Evolutionary conservation across 2,113 vertebrate genomes (phyloP).

Genomic region (Coryphaenoides rupestris): DNA sequence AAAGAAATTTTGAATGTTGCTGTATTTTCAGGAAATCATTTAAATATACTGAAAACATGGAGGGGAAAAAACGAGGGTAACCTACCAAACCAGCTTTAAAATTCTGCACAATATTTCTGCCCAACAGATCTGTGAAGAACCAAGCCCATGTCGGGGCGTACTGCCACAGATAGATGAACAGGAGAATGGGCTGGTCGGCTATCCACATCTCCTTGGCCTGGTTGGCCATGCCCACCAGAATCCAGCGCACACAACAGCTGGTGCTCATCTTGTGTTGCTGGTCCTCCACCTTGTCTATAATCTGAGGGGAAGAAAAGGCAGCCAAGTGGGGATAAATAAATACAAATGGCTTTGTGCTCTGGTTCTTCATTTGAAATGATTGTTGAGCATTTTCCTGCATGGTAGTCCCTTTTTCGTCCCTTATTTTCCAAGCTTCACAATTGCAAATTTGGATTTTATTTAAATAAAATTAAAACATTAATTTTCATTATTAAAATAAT

Average conservation of each 20-base stretch:
- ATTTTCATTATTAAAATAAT: background rate
- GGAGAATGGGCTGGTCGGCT: conserved; percentile 81
- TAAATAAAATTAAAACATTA: background rate
- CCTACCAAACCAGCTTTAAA: conserved; percentile 87
- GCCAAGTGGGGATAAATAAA: background rate
- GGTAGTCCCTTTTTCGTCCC: no score
- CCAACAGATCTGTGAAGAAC: conserved; percentile 73
- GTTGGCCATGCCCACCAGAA: conserved; percentile 82
- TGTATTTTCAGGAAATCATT: background rate
- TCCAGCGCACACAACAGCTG: conserved; percentile 80
- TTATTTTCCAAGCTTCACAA: no score
- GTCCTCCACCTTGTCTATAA: conserved; percentile 50
- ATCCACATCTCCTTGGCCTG: conserved; percentile 90
- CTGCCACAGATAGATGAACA: conserved; percentile 83
- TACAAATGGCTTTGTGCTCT: background rate
- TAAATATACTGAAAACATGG: background rate
- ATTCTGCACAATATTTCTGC: conserved; percentile 82
- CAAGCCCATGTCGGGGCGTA: conserved; percentile 84
- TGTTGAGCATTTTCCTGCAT: no score
- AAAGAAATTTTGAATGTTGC: no score
- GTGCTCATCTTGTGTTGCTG: conserved; percentile 88
- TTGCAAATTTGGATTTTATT: background rate
- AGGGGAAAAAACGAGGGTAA: conserved; percentile 1
- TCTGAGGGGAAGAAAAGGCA: conserved; percentile 36
- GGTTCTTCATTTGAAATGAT: no score